These are phyloP conservation scores for Zophobas atratus DNA, from an alignment of 1,140 invertebrate genomes.

Conservation along the genomic window DNA sequence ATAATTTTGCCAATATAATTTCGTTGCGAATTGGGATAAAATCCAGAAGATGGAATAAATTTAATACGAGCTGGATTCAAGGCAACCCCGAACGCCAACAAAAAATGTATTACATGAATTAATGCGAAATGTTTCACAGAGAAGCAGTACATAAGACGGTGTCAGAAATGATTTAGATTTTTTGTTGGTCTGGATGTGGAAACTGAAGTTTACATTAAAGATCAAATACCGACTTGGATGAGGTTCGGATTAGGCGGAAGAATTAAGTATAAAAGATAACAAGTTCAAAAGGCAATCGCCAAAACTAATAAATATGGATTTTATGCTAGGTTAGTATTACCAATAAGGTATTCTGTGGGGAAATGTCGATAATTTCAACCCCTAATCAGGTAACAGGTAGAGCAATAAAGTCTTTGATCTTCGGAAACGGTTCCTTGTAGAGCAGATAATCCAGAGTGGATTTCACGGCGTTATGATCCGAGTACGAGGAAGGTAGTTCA, in stretches of 20 bases:
- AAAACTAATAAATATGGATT: conserved; percentile 52
- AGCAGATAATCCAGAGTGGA: conserved; percentile 55
- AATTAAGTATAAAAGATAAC: conserved; percentile 32
- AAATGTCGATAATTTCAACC: conserved; percentile 52
- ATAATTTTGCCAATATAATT: neutral
- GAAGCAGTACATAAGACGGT: conserved; percentile 1
- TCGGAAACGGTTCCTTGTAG: conserved; percentile 53
- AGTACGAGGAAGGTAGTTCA: conserved; percentile 41
- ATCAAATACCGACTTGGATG: conserved; percentile 29
- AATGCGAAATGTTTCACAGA: neutral
- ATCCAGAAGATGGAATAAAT: neutral
- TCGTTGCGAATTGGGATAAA: conserved; percentile 9
- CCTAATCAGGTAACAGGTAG: conserved; percentile 56
- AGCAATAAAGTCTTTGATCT: conserved; percentile 57
- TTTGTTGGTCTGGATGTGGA: conserved; percentile 1
- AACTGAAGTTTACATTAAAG: conserved; percentile 34
- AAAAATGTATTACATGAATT: conserved; percentile 18
- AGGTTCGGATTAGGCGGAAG: conserved; percentile 23
- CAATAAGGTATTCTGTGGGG: conserved; percentile 49
- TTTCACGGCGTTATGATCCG: conserved; percentile 52
- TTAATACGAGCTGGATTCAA: neutral
- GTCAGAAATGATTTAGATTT: conserved; percentile 21
- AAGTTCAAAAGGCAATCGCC: conserved; percentile 27
- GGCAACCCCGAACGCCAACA: neutral
- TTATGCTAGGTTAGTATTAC: conserved; percentile 45